Evolutionary conservation across 2,888 invertebrate genomes (phyloP), one percentile per base, ranked within the genome.

Genomic region (Daptonema setosum): DNA sequence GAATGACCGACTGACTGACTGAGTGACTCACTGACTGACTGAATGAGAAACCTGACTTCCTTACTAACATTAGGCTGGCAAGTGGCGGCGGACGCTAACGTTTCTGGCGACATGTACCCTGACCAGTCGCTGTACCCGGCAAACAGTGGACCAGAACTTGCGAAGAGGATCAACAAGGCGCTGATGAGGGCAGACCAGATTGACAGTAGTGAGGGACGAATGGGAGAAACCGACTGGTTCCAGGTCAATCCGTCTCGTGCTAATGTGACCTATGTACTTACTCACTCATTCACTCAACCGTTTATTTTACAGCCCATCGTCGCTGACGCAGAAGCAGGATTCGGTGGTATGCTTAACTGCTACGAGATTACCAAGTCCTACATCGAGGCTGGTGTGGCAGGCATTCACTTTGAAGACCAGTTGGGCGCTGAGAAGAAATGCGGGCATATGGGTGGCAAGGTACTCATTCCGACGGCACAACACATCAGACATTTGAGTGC

Each of bases 51-150:
- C n/a, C n/a, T n/a, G n/a, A n/a, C n/a, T n/a, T n/a, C n/a, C n/a
- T n/a, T n/a, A n/a, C n/a, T n/a, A n/a, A n/a, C n/a, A n/a, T 54
- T 55, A 62, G 71, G 71, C 48, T 71, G 71, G 71, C 71, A 71
- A 65, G 71, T 72, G 22, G 71, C 71, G 30, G 71, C 71, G 2
- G 71, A 71, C 58, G 69, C 67, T 24, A 71, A 71, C 60, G 60
- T 64, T n/a, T 65, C 67, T n/a, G 68, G 68, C 35, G 67, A 70
- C 54, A 66, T 64, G 64, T 71, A 71, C 58, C 71, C 71, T 14
- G 71, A 71, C 60, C 71, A 71, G 61, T 70, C 69, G 25, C 62
- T 71, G 51, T 71, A 71, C 57, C 70, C 71, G 29, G 65, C 68
- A 47, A 71, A 71, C 60, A 70, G 70, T 3, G 71, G 71, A 8